phyloP scores from a whole-genome alignment of 2,113 vertebrate species.

The Anseranas semipalmata region DNA sequence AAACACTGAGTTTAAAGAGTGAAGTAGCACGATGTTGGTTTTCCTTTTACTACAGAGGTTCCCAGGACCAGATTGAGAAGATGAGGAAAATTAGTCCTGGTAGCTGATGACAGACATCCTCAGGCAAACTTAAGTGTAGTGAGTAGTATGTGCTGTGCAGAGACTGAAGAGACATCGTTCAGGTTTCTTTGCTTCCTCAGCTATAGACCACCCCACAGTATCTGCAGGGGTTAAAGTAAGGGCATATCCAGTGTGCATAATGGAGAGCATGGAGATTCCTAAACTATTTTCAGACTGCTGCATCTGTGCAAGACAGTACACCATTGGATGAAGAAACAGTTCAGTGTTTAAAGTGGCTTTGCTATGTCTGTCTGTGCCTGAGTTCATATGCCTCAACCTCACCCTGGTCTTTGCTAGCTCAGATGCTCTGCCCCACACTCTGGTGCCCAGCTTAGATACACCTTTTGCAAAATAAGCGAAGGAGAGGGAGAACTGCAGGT shows the following conservation, averaged over 20 bases:
- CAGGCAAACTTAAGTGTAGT: not conserved
- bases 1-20: not conserved
- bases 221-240: not conserved
- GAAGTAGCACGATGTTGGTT: not conserved
- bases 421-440: not conserved
- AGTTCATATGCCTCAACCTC: not conserved
- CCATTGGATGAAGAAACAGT: not conserved
- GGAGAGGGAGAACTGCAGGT: not conserved
- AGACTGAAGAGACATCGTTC: not conserved
- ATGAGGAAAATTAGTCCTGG: not conserved
- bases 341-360: not conserved
- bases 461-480: not conserved
- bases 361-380: not conserved
- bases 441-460: not conserved
- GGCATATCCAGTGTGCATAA: not conserved
- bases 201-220: not conserved
- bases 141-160: not conserved
- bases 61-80: accelerated
- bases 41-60: not conserved
- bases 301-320: not conserved
- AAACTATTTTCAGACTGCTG: not conserved
- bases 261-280: not conserved
- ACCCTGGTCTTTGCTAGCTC: not conserved
- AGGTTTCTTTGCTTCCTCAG: not conserved
- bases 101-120: not conserved